Base-by-base conservation (phyloP, 2,797 vertebrate species). In the Enoplosus armatus region DNA sequence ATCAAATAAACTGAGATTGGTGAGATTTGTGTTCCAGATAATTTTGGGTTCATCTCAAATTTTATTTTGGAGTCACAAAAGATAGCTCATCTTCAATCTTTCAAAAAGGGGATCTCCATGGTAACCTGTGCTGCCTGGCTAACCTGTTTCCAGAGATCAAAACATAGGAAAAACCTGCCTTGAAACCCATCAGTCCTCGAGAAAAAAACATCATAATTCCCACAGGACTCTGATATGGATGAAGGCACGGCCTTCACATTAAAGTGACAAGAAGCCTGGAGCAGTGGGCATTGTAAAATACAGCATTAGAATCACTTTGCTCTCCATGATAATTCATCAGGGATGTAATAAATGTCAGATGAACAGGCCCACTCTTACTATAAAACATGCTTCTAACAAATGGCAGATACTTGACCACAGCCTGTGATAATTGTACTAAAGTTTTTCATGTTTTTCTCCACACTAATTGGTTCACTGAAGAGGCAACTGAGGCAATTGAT, bases 291-390 rank as follows among this genome's bases (percentile, higher is more conserved):
- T 63, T 58, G 47, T 68, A 39, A 80, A 68, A 82, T 61, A 51
- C 29, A 72, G 48, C 75, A 41, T 1, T 39, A 31, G 47, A 69
- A 88, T 87, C 67, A 51, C 75, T 85, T 86, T 81, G 62, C 67
- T 72, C 85, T 79, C 24, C 5, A 35, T 62, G 77, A 78, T 83
- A 79, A 91, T 84, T 88, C 68, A 90, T 85, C 79, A 80, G 58
- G 51, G 72, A 48, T 70, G 72, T 83, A 65, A 85, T 87, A 80
- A 87, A 86, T 69, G 84, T 87, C 83, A 79, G 70, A 37, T 37
- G 67, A 87, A 85, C 78, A 77, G 79, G 48, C 62, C 61, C 67
- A 43, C 39, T 77, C 55, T 80, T 72, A 61, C 61, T 71, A 48
- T 77, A 77, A 86, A 90, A 87, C 80, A 73, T 24, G 77, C 58